Evolutionary conservation across 1,140 invertebrate species (phyloP).

Genomic region (Drosophila rhopaloa): DNA sequence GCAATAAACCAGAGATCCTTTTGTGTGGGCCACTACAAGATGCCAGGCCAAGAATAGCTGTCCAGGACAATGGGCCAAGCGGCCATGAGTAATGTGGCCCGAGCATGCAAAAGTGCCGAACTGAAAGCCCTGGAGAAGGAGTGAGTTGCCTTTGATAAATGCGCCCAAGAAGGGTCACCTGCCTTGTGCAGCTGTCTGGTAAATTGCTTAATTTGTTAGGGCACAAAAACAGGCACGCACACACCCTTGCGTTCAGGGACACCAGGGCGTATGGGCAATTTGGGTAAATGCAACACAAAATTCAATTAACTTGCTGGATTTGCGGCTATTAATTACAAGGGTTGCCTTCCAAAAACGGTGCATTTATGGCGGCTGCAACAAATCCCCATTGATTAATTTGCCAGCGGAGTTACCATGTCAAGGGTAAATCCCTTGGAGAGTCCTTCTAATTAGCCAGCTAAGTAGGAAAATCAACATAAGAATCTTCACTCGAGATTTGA

Average conservation of each 20-base stretch:
- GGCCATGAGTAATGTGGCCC: slow-evolving; percentile 56
- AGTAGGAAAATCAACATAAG: slow-evolving; percentile 29
- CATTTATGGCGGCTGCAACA: slow-evolving; percentile 30
- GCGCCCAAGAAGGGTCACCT: slow-evolving; percentile 58
- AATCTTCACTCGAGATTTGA: not conserved
- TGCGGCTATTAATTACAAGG: slow-evolving; percentile 65
- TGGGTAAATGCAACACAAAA: slow-evolving; percentile 69
- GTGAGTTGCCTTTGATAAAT: slow-evolving; percentile 66
- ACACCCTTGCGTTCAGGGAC: slow-evolving; percentile 5
- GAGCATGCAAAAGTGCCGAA: slow-evolving; percentile 71
- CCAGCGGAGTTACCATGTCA: slow-evolving; percentile 1
- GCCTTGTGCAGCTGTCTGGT: slow-evolving; percentile 45
- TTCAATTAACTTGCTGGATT: slow-evolving; percentile 68
- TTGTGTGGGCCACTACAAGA: slow-evolving; percentile 34
- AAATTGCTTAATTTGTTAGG: slow-evolving; percentile 76
- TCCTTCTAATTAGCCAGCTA: slow-evolving; percentile 39
- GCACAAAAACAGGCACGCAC: slow-evolving; percentile 12
- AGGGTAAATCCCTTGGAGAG: slow-evolving; percentile 8
- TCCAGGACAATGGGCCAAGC: slow-evolving; percentile 45
- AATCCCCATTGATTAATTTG: slow-evolving; percentile 54
- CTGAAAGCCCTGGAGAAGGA: slow-evolving; percentile 9
- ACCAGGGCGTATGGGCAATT: slow-evolving; percentile 49
- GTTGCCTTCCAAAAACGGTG: slow-evolving; percentile 54
- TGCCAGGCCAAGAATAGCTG: slow-evolving; percentile 24
- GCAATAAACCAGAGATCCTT: slow-evolving; percentile 61